phyloP scores from a whole-genome alignment of 2,888 invertebrate genomes.

The Heliothis peltigera region DNA sequence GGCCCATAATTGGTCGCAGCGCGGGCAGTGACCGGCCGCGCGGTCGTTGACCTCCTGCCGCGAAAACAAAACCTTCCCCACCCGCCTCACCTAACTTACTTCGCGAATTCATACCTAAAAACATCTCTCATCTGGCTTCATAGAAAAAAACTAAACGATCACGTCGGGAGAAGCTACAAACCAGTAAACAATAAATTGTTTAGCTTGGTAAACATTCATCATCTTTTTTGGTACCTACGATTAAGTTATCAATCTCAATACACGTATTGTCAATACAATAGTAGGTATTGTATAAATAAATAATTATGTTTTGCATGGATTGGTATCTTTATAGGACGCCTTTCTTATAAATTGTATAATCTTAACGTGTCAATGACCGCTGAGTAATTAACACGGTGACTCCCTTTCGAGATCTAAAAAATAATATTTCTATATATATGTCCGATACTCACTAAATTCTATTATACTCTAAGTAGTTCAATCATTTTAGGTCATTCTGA shows the following conservation, averaged over 20 bases:
- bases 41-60: conserved; percentile 85
- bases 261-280: too few species aligned
- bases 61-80: conserved; percentile 87
- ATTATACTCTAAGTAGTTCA: conserved; percentile 67
- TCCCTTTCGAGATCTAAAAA: conserved; percentile 78
- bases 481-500: conserved; percentile 72
- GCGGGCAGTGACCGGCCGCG: conserved; percentile 88
- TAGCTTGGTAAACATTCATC: conserved; percentile 36
- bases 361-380: conserved; percentile 77
- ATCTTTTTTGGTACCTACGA: too few species aligned
- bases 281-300: too few species aligned
- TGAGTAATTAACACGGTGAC: conserved; percentile 84
- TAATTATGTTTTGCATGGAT: conserved; percentile 10
- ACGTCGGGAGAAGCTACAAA: conserved; percentile 7
- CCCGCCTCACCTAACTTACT: conserved; percentile 65
- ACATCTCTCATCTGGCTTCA: conserved; percentile 17
- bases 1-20: conserved; percentile 90
- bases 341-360: conserved; percentile 69
- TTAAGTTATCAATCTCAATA: too few species aligned
- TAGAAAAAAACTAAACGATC: background rate
- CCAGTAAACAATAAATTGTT: conserved; percentile 10
- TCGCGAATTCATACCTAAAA: conserved; percentile 54
- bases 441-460: conserved; percentile 66
- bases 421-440: conserved; percentile 69
- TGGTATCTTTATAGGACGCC: conserved; percentile 36